Percentiles rank a stretch among this genome's conserved stretches.
Conservation (phyloP, 1,140 invertebrate genomes). For the Aphis gossypii region DNA sequence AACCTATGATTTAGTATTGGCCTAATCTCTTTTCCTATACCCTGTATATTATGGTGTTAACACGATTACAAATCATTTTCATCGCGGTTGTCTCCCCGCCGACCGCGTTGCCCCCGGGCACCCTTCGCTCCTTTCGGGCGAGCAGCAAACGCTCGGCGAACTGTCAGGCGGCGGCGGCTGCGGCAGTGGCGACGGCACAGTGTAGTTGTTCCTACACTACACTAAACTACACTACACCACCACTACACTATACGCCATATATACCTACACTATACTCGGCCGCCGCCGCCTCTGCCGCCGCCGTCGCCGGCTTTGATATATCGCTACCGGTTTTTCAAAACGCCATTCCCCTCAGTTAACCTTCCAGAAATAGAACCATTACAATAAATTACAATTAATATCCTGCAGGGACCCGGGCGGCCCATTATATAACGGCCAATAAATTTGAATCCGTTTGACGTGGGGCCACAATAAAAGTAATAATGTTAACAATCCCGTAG, state of each 20-base stretch:
- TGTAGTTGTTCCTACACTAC: constrained; percentile 1
- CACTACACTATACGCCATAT: constrained; percentile 25
- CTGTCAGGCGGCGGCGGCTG: neutral
- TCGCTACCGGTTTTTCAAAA: constrained; percentile 58
- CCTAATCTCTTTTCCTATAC: constrained; percentile 45
- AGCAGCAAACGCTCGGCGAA: neutral
- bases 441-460: constrained; percentile 58
- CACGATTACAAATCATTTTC: constrained; percentile 56
- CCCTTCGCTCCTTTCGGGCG: neutral
- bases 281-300: constrained; percentile 30
- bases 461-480: constrained; percentile 58
- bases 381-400: constrained; percentile 58
- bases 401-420: constrained; percentile 58
- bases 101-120: neutral
- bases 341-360: constrained; percentile 58
- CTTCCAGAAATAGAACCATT: constrained; percentile 58
- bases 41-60: constrained; percentile 41
- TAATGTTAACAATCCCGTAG: constrained; percentile 58
- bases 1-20: constrained; percentile 31
- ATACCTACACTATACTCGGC: constrained; percentile 5
- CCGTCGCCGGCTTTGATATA: constrained; percentile 55
- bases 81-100: constrained; percentile 23
- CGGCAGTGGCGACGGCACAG: neutral
- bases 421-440: constrained; percentile 58
- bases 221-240: neutral